Base-by-base conservation (phyloP, 2,888 invertebrate species). In the Cylindroiulus punctatus region DNA sequence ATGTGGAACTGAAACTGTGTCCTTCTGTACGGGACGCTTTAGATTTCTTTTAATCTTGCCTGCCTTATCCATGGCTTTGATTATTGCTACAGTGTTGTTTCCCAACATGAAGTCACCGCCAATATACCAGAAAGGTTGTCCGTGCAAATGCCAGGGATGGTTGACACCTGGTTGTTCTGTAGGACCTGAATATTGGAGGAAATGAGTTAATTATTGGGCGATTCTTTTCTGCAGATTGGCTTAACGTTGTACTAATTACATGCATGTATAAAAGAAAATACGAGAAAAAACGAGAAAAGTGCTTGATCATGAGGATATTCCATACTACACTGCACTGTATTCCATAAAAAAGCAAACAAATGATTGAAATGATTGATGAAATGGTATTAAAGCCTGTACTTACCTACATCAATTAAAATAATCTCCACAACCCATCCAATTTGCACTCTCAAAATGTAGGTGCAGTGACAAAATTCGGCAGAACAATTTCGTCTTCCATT, bases 1-100 rank as follows among this genome's bases (percentile, higher is more conserved):
- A 91, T 97, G 97, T 0, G 97, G 97, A 0, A 97, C 95, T 0
- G 96, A 96, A 0, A 97, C 95, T 0, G 97, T 97, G 89, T 97
- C 97, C 91, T 97, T 97, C 1, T 95, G 91, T 0, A 96, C 96
- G 0, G 97, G 94, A 87, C 93, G 93, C 57, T 93, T 91, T 0
- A 96, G 91, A 90, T 96, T 96, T 85, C 96, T 92, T 87, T 93
- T 93, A 12, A 97, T 92, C 17, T 93, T 90, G 19, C 96, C 96
- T 57, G 92, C 92, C 88, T 92, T 91, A 1, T 82, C 85, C 88
- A 94, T 92, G 42, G 93, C 92, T 90, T 94, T 93, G 17, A 94
- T 92, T 90, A 94, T 92, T 88, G 95, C 94, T 32, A 94, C 92
- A 0, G 95, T 93, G 87, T 93, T 94, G 19, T 91, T 91, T 0